phyloP scores from a whole-genome alignment of 2,797 vertebrate genomes.

The Pseudocheirus occidentalis region DNA sequence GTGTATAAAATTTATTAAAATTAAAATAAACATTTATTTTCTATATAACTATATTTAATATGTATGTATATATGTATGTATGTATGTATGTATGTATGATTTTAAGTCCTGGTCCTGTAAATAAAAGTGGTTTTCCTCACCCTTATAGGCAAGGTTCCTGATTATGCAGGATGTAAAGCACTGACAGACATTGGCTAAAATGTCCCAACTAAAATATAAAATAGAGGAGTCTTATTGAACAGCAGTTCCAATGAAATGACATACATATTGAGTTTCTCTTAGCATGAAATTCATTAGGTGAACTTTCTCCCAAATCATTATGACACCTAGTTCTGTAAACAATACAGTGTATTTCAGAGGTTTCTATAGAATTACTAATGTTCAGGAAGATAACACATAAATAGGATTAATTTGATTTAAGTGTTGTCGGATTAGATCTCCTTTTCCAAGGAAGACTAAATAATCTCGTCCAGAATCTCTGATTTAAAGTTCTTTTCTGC shows the following conservation, averaged over 20 bases:
- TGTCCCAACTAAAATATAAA: not conserved
- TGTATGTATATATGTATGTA: too few species aligned
- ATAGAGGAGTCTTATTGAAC: not conserved
- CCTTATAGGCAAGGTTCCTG: rapidly evolving
- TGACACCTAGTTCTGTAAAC: not conserved
- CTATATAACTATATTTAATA: too few species aligned
- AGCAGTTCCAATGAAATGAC: not conserved
- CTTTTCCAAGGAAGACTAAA: not conserved
- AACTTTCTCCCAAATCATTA: not conserved
- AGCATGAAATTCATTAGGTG: not conserved
- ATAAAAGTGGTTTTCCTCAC: conserved; percentile 18
- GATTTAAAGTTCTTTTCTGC: not conserved
- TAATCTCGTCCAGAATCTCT: not conserved
- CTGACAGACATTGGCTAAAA: conserved; percentile 26
- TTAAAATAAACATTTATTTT: too few species aligned
- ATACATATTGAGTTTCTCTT: not conserved
- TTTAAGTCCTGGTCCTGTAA: conserved; percentile 51
- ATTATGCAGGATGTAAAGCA: not conserved
- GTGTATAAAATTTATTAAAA: too few species aligned
- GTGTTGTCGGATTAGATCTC: not conserved
- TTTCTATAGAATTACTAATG: too few species aligned
- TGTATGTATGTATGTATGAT: not conserved
- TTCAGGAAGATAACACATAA: too few species aligned
- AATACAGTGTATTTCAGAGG: not conserved
- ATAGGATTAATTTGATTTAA: not conserved